Evolutionary conservation across 2,888 invertebrate genomes (phyloP), one percentile per base, ranked within the genome.

Genomic region (Synanthedon tipuliformis): DNA sequence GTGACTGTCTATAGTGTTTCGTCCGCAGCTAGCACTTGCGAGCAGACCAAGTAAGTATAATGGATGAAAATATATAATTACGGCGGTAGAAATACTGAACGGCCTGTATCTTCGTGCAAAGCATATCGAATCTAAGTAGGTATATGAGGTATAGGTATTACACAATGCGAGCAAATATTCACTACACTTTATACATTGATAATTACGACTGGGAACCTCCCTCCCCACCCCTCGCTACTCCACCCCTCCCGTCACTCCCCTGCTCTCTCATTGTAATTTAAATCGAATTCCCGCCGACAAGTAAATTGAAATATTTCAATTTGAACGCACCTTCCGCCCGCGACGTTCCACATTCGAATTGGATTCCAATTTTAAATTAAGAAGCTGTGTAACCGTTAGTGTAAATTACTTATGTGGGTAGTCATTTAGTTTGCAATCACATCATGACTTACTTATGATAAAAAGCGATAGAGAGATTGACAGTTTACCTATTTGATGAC

Each of bases 251-350:
- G 50, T 56, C 51, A 56, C 52, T 55, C 57, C 59, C 52, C 56
- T 56, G 62, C 57, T 61, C 64, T 65, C 78, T 79, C 82, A 84
- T 85, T 86, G 84, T 85, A 82, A 84, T 85, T 84, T 84, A 84
- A 84, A 84, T 85, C 73, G 83, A 82, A 83, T 85, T 83, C 83
- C 78, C 77, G 75, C 66, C 81, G 75, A 80, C 83, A 80, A 80
- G 77, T 73, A 82, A 83, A 86, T 86, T 83, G 85, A 84, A 86
- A 86, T 86, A 84, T 85, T 83, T 83, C 83, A 82, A 83, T 84
- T 78, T 72, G 71, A 68, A 71, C 68, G 69, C 76, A 77, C 78
- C 80, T 80, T 78, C 75, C 73, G 70, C 68, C 65, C 58, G 56
- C 61, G 65, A 61, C 64, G 68, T 66, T 71, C 65, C 67, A 71